Evolutionary conservation across 2,888 invertebrate genomes (phyloP).

Genomic region (Cerastis leucographa): DNA sequence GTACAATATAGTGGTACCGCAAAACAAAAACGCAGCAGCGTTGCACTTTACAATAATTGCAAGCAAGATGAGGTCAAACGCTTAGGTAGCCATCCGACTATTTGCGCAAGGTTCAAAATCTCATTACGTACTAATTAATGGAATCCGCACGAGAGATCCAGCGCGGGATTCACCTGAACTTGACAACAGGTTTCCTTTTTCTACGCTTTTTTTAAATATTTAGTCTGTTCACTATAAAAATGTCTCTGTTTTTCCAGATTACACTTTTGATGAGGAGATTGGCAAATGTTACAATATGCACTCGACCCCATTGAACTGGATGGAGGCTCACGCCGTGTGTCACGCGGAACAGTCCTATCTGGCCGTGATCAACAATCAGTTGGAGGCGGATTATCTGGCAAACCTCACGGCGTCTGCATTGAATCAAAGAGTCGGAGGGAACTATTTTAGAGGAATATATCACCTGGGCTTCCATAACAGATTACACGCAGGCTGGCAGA

Average conservation of each 20-base stretch:
- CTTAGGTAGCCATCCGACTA: background rate
- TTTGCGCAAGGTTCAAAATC: background rate
- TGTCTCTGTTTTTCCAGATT: background rate
- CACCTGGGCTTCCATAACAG: constrained; percentile 71
- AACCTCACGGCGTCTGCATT: background rate
- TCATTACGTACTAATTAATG: background rate
- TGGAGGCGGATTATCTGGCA: background rate
- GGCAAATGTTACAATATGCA: constrained; percentile 3
- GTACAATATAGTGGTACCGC: background rate
- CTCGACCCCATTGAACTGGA: constrained; percentile 67
- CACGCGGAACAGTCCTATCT: constrained; percentile 77
- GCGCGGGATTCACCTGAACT: background rate
- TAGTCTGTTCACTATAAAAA: background rate
- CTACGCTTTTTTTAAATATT: background rate
- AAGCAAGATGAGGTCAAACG: background rate
- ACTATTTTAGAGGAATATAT: constrained; percentile 49
- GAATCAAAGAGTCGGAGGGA: background rate
- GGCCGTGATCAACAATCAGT: constrained; percentile 50
- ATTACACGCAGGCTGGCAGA: constrained; percentile 68
- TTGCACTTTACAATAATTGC: background rate
- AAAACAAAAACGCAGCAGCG: background rate
- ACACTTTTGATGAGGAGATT: background rate
- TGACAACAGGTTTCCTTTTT: background rate
- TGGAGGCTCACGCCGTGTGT: constrained; percentile 77
- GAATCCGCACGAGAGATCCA: background rate